Percentiles rank a stretch among this genome's conserved stretches.
Evolutionary conservation across 1,140 invertebrate species (phyloP).

Genomic region (Pseudomyrmex pallidus): DNA sequence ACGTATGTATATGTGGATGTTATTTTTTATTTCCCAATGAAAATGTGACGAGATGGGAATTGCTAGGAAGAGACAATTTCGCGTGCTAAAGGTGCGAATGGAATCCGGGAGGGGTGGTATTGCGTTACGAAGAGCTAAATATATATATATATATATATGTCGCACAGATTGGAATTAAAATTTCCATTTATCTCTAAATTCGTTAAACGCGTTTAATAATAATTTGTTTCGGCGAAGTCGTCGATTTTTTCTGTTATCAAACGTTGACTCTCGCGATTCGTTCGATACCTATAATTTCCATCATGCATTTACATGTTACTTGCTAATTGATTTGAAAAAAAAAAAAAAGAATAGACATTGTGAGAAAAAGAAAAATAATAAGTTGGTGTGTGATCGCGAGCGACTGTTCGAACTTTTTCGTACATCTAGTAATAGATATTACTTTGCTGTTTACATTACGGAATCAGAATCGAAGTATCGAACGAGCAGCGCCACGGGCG

Average conservation of each 20-base stretch:
- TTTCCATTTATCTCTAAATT: constrained; percentile 2
- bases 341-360: not conserved
- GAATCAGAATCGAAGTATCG: constrained; percentile 69
- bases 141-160: constrained; percentile 32
- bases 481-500: constrained; percentile 51
- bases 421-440: constrained; percentile 35
- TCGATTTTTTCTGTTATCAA: too few species aligned
- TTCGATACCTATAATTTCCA: too few species aligned
- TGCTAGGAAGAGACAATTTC: constrained; percentile 1
- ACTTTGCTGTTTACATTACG: constrained; percentile 51
- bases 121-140: constrained; percentile 61
- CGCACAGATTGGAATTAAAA: not conserved
- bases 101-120: constrained; percentile 1
- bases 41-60: constrained; percentile 63
- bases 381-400: not conserved
- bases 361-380: not conserved
- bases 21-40: constrained; percentile 51
- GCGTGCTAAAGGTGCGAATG: constrained; percentile 32
- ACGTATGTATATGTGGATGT: not conserved
- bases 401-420: not conserved
- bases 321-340: not conserved
- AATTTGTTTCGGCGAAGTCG: too few species aligned
- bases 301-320: not conserved
- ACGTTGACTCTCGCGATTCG: too few species aligned
- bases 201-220: not conserved